These are phyloP conservation scores for Dichetophora obliterata DNA, from an alignment of 2,888 invertebrate genomes.

Conservation along the genomic window DNA sequence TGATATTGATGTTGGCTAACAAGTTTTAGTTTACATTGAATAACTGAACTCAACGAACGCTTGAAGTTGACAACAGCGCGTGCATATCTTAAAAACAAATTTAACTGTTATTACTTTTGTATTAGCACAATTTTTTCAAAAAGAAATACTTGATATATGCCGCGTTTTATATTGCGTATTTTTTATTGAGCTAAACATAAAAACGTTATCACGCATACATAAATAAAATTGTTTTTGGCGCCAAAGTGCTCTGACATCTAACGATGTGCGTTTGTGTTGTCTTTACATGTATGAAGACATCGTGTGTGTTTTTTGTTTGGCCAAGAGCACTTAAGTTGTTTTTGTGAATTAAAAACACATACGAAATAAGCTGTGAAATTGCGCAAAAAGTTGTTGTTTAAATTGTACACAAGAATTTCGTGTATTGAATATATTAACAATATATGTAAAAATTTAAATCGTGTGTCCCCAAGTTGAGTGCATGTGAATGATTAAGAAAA, in stretches of 20 bases:
- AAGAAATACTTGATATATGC: neutral
- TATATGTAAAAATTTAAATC: too few relatives aligned
- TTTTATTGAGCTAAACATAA: neutral
- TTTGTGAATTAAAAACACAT: too few relatives aligned
- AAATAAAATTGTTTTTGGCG: constrained; percentile 1
- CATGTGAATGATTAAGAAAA: too few relatives aligned
- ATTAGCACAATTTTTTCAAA: neutral
- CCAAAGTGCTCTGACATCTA: neutral
- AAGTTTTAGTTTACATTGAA: constrained; percentile 14
- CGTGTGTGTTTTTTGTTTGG: too few relatives aligned
- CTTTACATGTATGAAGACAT: too few relatives aligned
- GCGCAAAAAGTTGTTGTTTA: too few relatives aligned
- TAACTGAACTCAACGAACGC: neutral
- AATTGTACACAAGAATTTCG: too few relatives aligned
- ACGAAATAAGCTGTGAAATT: too few relatives aligned
- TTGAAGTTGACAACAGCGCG: neutral
- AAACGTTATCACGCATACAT: neutral
- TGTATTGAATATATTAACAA: too few relatives aligned
- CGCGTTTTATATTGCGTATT: neutral
- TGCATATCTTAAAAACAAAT: neutral
- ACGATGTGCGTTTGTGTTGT: too few relatives aligned
- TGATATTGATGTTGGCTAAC: neutral
- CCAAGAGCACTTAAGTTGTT: too few relatives aligned
- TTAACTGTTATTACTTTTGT: neutral
- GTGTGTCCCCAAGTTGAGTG: too few relatives aligned